Evolutionary conservation across 2,888 invertebrate species (phyloP), one percentile per base, ranked within the genome.

Genomic region (Parascotia fuliginaria): DNA sequence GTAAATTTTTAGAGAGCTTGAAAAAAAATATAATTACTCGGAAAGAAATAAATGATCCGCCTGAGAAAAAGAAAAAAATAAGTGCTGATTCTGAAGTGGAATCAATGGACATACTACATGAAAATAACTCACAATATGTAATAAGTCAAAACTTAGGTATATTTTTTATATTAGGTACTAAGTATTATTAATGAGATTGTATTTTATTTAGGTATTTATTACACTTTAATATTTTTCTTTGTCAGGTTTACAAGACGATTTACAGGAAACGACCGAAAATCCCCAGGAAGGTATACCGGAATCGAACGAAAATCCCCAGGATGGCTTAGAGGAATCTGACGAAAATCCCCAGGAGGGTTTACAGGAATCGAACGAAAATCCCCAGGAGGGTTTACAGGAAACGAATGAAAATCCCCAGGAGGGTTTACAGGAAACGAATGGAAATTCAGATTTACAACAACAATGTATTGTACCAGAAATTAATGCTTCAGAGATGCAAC

Each of bases 21-120:
- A n/a, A 29, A 29, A 29, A 29, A 29, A 29, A 29, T 29, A 29
- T 29, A 29, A 29, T 29, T 29, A 29, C 4, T 29, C 29, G 9
- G 29, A 29, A 29, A 29, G 29, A 29, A 29, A 12, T 38, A 24
- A 27, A 16, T 24, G 27, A 22, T 38, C 27, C 27, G 27, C 24
- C 38, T 38, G n/a, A n/a, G n/a, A n/a, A n/a, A n/a, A n/a, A n/a
- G n/a, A n/a, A n/a, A n/a, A n/a, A n/a, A n/a, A n/a, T n/a, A n/a
- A 38, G n/a, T 24, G 38, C 38, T 27, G 38, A 38, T 38, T 38
- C 38, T 38, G 38, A 38, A 27, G 38, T 38, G n/a, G 38, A 38
- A 38, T 38, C 38, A 14, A 38, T 38, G 27, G 14, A 38, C 38
- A 38, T 24, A 11, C 22, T 38, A 12, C 24, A 38, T 38, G 38